A percentile compares a stretch with the other conserved stretches of the same genome.
Conservation (phyloP, 1,140 invertebrate genomes). For the Saccostrea glomerata region DNA sequence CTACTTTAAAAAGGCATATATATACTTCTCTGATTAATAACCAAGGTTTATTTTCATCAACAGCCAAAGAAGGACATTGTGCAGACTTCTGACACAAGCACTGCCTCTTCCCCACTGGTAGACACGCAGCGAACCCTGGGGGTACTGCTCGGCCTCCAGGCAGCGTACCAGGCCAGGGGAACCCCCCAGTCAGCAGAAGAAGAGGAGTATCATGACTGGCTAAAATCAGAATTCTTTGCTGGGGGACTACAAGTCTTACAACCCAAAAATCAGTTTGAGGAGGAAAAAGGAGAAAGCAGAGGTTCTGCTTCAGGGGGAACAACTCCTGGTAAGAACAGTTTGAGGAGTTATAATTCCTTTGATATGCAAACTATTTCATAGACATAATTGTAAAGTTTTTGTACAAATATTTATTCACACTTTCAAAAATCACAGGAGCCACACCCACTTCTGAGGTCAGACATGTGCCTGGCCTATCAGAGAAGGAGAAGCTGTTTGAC, state of each 20-base stretch:
- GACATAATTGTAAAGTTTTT: too few species aligned
- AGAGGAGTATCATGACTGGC: conserved; percentile 84
- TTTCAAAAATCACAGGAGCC: conserved; percentile 78
- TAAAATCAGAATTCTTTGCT: conserved; percentile 87
- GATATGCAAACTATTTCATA: too few species aligned
- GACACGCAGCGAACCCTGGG: conserved; percentile 88
- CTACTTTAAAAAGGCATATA: background rate
- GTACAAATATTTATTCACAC: too few species aligned
- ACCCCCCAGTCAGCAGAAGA: conserved; percentile 83
- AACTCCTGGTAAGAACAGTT: conserved; percentile 75
- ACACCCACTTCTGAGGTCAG: conserved; percentile 83
- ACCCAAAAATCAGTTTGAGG: conserved; percentile 93
- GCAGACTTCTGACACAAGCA: conserved; percentile 77
- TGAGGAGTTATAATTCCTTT: too few species aligned
- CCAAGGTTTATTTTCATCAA: background rate
- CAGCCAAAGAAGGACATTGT: conserved; percentile 78
- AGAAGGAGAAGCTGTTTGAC: conserved; percentile 75
- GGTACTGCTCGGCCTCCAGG: conserved; percentile 89
- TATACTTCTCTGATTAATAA: too few species aligned
- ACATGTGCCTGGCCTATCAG: conserved; percentile 66
- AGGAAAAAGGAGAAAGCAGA: conserved; percentile 94
- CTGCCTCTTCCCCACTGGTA: conserved; percentile 81
- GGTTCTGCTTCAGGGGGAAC: conserved; percentile 91
- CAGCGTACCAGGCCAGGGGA: conserved; percentile 86
- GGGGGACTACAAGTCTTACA: conserved; percentile 91